phyloP scores from a whole-genome alignment of 2,888 invertebrate genomes.

The Heteromyza rotundicornis region DNA sequence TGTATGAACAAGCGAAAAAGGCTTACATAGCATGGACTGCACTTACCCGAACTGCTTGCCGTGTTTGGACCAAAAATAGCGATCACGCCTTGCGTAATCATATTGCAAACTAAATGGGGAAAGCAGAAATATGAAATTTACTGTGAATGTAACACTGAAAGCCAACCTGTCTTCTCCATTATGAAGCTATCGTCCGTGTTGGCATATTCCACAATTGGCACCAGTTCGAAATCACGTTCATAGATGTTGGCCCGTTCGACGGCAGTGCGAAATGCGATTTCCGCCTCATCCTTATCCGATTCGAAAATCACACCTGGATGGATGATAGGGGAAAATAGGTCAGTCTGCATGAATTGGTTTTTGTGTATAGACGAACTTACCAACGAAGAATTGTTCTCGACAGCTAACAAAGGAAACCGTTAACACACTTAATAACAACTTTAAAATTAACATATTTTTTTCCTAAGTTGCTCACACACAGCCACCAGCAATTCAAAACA shows the following conservation, averaged over 20 bases:
- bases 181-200: conserved; percentile 57
- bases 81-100: conserved; percentile 71
- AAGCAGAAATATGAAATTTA: too few species aligned
- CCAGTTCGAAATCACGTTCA: conserved; percentile 55
- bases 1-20: conserved; percentile 42
- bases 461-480: too few species aligned
- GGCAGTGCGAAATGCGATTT: conserved; percentile 68
- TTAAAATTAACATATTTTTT: neutral
- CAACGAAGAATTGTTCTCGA: conserved; percentile 40
- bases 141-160: neutral
- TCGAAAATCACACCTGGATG: conserved; percentile 64
- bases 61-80: conserved; percentile 74
- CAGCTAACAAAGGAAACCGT: conserved; percentile 5
- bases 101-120: conserved; percentile 70
- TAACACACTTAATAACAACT: neutral
- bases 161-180: conserved; percentile 56
- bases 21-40: conserved; percentile 30
- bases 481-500: neutral
- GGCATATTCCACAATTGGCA: conserved; percentile 53
- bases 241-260: conserved; percentile 64
- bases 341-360: neutral
- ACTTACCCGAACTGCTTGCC: conserved; percentile 63
- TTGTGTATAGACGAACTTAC: conserved; percentile 32
- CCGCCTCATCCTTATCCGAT: conserved; percentile 65
- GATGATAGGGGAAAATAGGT: neutral